Base-by-base conservation (phyloP, 2,797 vertebrate species). In the Babyrousa celebensis region DNA sequence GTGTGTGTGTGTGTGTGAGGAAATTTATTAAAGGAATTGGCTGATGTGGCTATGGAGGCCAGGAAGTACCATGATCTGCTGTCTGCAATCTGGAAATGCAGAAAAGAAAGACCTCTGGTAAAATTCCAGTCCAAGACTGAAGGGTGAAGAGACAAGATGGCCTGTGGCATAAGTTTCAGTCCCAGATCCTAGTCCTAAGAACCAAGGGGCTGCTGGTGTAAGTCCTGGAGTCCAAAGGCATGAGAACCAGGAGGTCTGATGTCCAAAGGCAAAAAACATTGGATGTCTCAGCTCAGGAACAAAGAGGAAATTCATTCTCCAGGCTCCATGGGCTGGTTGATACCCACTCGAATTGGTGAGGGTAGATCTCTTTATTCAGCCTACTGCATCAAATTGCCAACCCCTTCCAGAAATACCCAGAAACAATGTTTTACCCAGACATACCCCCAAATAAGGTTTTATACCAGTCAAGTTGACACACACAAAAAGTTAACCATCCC, bases 21-120 rank as follows among this genome's bases (percentile, higher is more conserved):
- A 18, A 4, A 67, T 85, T 43, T 90, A n/a, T 85, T 70, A n/a
- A 12, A 56, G 1, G 15, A 90, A 54, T 63, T 68, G 54, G n/a
- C 5, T 71, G 1, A n/a, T 0, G 0, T 12, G 10, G 6, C 75
- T n/a, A 56, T n/a, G 40, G 14, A 75, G 18, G 6, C 23, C 5
- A 18, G 29, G 40, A 25, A 52, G 7, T 62, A 18, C 25, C 25
- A 36, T 23, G 4, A 54, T 89, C 18, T 23, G 15, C 79, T 77
- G 0, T 54, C n/a, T 40, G 6, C 14, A 78, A 40, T 11, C 67
- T 32, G 43, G 71, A 85, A 7, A 94, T 16, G 2, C 18, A 78
- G 72, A 56, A 80, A 58, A 48, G 43, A 48, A 32, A 48, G 20
- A 12, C 48, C 25, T 6, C 16, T 86, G 21, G 11, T 80, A 1